phyloP scores from a whole-genome alignment of 2,113 vertebrate species.

The Anarhynchus alexandrinus region DNA sequence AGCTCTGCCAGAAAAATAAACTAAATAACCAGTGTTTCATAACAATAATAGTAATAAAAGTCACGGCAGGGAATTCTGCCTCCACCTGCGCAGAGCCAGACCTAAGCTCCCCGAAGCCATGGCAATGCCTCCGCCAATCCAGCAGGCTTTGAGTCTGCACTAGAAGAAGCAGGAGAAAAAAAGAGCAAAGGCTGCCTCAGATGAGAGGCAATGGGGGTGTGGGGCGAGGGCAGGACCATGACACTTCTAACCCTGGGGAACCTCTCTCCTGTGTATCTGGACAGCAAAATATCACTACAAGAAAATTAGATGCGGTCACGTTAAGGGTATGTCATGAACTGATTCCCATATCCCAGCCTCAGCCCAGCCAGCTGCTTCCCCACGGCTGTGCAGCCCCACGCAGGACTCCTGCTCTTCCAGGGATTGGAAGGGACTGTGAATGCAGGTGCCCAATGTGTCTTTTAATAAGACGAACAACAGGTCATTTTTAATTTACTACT shows the following conservation, averaged over 20 bases:
- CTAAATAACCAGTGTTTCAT: neutral
- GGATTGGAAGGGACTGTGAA: neutral
- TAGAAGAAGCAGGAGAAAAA: neutral
- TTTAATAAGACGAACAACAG: neutral
- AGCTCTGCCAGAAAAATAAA: neutral
- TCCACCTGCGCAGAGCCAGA: neutral
- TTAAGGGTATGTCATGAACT: neutral
- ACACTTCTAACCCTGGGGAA: neutral
- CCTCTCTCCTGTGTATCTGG: neutral
- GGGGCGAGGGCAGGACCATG: neutral
- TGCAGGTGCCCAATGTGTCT: neutral
- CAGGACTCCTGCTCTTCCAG: neutral
- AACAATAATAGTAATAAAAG: neutral
- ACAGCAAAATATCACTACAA: neutral
- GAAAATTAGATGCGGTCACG: neutral
- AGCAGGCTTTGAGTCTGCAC: neutral
- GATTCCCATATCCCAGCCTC: neutral
- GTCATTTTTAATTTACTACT: neutral
- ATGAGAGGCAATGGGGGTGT: neutral
- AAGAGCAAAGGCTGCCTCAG: neutral
- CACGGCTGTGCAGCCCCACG: rapidly evolving
- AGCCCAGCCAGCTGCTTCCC: neutral
- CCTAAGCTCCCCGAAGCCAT: neutral
- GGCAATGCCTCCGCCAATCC: neutral
- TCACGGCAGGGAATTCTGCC: neutral